These are phyloP conservation scores for Fopius arisanus DNA, from an alignment of 1,140 invertebrate species.

Conservation along the genomic window DNA sequence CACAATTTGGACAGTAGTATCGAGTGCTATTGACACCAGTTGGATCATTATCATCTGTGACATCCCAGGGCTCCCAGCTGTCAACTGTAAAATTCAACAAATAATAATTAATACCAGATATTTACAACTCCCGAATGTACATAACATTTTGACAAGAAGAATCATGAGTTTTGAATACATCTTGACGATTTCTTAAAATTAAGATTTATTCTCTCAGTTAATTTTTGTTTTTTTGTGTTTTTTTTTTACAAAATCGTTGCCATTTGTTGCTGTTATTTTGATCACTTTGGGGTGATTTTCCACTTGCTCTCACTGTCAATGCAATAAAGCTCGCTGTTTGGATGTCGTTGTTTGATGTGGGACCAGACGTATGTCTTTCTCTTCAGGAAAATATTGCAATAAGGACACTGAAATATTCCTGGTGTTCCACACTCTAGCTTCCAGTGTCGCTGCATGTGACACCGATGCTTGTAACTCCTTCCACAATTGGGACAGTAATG, in stretches of 20 bases:
- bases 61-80: neutral
- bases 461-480: conserved; percentile 57
- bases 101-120: neutral
- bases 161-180: neutral
- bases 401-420: conserved; percentile 66
- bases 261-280: too few species aligned
- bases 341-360: conserved; percentile 41
- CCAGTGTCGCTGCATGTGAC: conserved; percentile 52
- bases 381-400: conserved; percentile 60
- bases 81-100: neutral
- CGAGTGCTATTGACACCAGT: conserved; percentile 30
- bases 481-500: conserved; percentile 53
- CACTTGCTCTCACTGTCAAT: neutral
- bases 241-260: too few species aligned
- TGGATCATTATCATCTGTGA: neutral
- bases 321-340: conserved; percentile 26
- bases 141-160: neutral
- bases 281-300: neutral
- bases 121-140: too few species aligned
- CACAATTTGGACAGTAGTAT: conserved; percentile 64
- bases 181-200: neutral
- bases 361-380: conserved; percentile 59
- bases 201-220: neutral
- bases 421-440: conserved; percentile 68
- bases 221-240: too few species aligned